These are phyloP conservation scores for Nymphalis io DNA, from an alignment of 1,140 invertebrate species.

Conservation along the genomic window DNA sequence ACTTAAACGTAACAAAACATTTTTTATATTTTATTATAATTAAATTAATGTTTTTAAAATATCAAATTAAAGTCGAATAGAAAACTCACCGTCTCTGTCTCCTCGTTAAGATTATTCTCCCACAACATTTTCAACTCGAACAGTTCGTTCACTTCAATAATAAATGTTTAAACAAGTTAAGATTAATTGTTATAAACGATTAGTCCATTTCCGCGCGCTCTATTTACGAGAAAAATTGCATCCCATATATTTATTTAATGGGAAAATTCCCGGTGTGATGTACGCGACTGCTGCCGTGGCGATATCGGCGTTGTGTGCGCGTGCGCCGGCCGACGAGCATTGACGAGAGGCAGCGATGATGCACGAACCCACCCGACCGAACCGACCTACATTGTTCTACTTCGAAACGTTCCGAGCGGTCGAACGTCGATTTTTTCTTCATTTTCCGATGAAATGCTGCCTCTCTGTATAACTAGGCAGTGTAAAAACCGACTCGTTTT, in stretches of 20 bases:
- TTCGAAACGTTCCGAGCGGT: slow-evolving; percentile 65
- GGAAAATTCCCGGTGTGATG: slow-evolving; percentile 33
- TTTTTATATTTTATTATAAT: slow-evolving; percentile 43
- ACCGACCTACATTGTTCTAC: slow-evolving; percentile 72
- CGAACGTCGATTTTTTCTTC: slow-evolving; percentile 66
- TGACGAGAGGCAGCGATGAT: slow-evolving; percentile 56
- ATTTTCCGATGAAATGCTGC: slow-evolving; percentile 77
- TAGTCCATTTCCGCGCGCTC: slow-evolving; percentile 58
- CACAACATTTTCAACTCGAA: slow-evolving; percentile 67
- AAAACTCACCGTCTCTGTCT: slow-evolving; percentile 68
- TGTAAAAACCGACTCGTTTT: slow-evolving; percentile 58
- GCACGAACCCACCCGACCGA: slow-evolving; percentile 58
- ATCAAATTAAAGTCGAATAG: not conserved
- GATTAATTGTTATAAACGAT: slow-evolving; percentile 45
- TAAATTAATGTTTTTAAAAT: slow-evolving; percentile 35
- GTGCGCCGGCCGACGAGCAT: slow-evolving; percentile 49
- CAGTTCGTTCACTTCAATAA: slow-evolving; percentile 60
- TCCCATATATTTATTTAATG: slow-evolving; percentile 53
- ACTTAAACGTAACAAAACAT: not conserved
- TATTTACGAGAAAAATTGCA: slow-evolving; percentile 50
- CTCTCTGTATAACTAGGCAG: slow-evolving; percentile 51
- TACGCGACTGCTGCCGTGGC: slow-evolving; percentile 60
- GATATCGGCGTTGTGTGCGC: slow-evolving; percentile 67
- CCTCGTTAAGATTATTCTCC: slow-evolving; percentile 69
- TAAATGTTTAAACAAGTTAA: slow-evolving; percentile 33